Base-by-base conservation (phyloP, 2,888 invertebrate genomes). In the Brenthis ino region DNA sequence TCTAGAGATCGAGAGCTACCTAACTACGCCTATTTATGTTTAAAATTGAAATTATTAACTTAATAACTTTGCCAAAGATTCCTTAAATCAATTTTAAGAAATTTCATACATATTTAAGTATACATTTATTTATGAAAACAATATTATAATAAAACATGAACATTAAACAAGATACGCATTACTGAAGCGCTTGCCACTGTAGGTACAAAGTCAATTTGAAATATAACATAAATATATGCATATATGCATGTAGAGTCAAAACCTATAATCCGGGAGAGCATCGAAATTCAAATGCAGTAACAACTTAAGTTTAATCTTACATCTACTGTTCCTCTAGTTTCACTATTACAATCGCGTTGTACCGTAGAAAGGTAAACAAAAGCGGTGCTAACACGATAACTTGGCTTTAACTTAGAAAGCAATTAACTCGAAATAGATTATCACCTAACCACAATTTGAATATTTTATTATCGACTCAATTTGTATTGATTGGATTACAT, bases 361-460 rank as follows among this genome's bases (percentile, higher is more conserved):
- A 11, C 47, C 50, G 51, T 37, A 51, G 16, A 53, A 63, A 53
- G n/a, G 51, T 56, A 56, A 61, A 67, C 67, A 67, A 67, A 50
- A 24, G 55, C 48, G 60, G 56, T 33, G 55, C 61, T 61, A 61
- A 61, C 56, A 56, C 60, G 51, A 56, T 67, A 67, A 67, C 55
- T 67, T 60, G 56, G 48, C 50, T 60, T 47, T 14, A 67, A 67
- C 50, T 67, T 67, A 55, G 61, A 61, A 66, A 61, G 67, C 61
- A 67, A 67, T 67, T 67, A 61, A 56, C 33, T 12, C 13, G 12
- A 61, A 54, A 50, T 67, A 50, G 67, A 67, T 67, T 56, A 67
- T 61, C 67, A 67, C 67, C 56, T 67, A 61, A 55, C 61, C 56
- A 37, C 53, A 16, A 51, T 56, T 50, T 50, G 50, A 61, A 67